Percentiles rank a stretch among this genome's conserved stretches.
Evolutionary conservation across 2,888 invertebrate genomes (phyloP).

Genomic region (Drosophila prostipennis): DNA sequence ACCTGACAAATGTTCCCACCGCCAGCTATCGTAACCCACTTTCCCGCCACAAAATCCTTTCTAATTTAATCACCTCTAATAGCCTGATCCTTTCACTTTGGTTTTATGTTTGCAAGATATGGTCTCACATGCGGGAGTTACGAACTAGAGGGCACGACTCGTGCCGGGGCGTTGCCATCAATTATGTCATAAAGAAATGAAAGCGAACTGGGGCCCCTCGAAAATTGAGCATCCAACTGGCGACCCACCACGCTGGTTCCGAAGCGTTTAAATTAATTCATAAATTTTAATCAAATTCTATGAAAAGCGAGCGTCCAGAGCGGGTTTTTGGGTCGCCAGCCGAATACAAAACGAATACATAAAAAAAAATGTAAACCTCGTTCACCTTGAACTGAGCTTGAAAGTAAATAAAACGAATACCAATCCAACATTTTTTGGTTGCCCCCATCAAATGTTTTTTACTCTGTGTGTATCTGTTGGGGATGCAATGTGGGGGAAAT

Average conservation of each 20-base stretch:
- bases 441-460: conserved; percentile 15
- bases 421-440: conserved; percentile 25
- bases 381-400: conserved; percentile 64
- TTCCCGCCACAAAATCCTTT: conserved; percentile 55
- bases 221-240: conserved; percentile 35
- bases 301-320: conserved; percentile 44
- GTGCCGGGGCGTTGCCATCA: conserved; percentile 50
- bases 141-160: conserved; percentile 9
- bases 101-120: conserved; percentile 35
- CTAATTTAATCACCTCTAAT: conserved; percentile 68
- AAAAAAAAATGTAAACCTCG: conserved; percentile 10
- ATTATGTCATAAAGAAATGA: conserved; percentile 48
- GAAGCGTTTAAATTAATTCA: conserved; percentile 66
- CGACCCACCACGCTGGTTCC: conserved; percentile 37
- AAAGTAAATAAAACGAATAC: conserved; percentile 23
- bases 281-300: conserved; percentile 77
- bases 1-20: conserved; percentile 21
- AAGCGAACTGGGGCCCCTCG: conserved; percentile 15
- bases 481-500: conserved; percentile 9
- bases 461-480: conserved; percentile 26
- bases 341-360: too few species aligned
- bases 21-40: conserved; percentile 22
- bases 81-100: conserved; percentile 61
- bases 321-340: conserved; percentile 48
- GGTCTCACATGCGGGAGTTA: conserved; percentile 24